Percentiles rank a stretch among this genome's conserved stretches.
These are phyloP conservation scores for Gymnocephalus cernua DNA, from an alignment of 2,113 vertebrate genomes.

Conservation along the genomic window DNA sequence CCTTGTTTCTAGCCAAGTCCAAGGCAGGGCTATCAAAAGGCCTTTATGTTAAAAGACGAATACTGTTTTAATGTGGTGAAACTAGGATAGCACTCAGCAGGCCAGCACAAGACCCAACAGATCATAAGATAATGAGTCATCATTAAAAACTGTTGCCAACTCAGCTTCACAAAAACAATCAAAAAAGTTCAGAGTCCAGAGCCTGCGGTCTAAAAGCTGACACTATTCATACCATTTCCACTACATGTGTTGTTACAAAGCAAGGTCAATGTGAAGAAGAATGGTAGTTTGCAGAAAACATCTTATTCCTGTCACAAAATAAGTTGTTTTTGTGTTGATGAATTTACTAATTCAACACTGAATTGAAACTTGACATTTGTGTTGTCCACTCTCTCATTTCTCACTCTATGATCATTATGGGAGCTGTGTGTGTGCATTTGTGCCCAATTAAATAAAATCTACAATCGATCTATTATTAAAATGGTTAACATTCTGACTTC, in stretches of 20 bases:
- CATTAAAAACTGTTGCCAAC: constrained; percentile 26
- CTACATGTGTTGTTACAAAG: background rate
- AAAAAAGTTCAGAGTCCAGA: background rate
- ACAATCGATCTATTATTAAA: background rate
- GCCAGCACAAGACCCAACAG: constrained; percentile 41
- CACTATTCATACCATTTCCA: background rate
- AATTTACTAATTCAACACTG: background rate
- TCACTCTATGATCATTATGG: background rate
- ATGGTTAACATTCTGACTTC: background rate
- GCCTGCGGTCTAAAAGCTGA: constrained; percentile 3
- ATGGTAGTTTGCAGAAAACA: background rate
- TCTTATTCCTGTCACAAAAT: background rate
- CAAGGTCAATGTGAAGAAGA: background rate
- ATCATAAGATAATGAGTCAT: constrained; percentile 56
- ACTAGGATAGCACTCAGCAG: constrained; percentile 36
- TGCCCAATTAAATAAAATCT: background rate
- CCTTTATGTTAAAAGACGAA: constrained; percentile 52
- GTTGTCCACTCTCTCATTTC: background rate
- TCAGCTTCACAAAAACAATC: constrained; percentile 28
- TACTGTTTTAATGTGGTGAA: constrained; percentile 31
- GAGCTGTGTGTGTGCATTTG: too few relatives aligned
- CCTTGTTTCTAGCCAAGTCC: constrained; percentile 21
- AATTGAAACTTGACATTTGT: background rate
- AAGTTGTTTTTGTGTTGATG: background rate
- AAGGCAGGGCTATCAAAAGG: constrained; percentile 47